These are phyloP conservation scores for Cichlasoma orientale DNA, from an alignment of 2,797 vertebrate species.

Conservation along the genomic window DNA sequence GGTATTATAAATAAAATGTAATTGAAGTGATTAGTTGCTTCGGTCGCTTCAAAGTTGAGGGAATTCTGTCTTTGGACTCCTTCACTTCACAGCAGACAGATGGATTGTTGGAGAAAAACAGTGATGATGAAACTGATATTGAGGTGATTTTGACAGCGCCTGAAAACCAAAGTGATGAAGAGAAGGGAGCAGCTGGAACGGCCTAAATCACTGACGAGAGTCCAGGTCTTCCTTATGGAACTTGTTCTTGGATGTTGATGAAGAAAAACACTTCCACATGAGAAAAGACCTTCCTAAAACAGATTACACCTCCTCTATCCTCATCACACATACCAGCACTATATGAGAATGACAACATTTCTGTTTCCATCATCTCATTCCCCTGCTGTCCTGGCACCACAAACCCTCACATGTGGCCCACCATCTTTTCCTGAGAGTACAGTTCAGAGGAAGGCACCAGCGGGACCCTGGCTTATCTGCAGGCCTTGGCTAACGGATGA, in stretches of 20 bases:
- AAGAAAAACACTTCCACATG: rapidly evolving
- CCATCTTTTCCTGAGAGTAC: slow-evolving; percentile 39
- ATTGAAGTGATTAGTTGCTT: no score
- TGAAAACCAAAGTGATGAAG: background rate
- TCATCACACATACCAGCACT: background rate
- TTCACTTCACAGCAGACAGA: no score
- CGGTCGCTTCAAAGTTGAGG: no score
- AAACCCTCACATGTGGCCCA: slow-evolving; percentile 40
- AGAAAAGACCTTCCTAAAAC: background rate
- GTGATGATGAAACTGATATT: background rate
- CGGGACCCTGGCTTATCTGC: slow-evolving; percentile 62
- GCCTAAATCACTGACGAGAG: no score
- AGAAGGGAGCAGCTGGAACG: background rate
- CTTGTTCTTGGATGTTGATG: background rate
- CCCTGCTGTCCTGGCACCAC: slow-evolving; percentile 24
- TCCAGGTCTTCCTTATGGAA: background rate
- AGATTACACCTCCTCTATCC: slow-evolving; percentile 6
- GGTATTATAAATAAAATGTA: no score
- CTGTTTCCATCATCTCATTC: background rate
- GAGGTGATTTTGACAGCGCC: background rate
- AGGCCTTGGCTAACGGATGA: slow-evolving; percentile 63
- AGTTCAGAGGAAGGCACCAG: slow-evolving; percentile 39
- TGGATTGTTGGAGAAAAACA: background rate
- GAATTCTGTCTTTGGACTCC: no score
- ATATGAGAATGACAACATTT: background rate